Conservation (phyloP, 2,113 vertebrate genomes). For the Larimichthys crocea region DNA sequence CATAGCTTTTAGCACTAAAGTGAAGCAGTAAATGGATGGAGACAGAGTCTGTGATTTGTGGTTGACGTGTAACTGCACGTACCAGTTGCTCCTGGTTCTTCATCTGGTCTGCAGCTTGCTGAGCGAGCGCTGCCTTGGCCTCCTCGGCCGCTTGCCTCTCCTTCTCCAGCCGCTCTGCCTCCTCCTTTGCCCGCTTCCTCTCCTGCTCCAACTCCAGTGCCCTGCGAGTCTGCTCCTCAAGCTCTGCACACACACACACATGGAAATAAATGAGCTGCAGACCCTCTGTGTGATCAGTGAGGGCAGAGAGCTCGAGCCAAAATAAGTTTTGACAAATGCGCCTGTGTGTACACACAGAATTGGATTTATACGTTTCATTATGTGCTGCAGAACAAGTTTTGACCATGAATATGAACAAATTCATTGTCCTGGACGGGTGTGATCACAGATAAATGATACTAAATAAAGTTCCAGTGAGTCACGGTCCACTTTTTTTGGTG, state of each 20-base stretch:
- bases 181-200: slow-evolving; percentile 92
- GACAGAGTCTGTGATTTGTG: not conserved
- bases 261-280: no score
- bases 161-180: slow-evolving; percentile 92
- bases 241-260: slow-evolving; percentile 79
- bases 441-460: not conserved
- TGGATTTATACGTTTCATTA: not conserved
- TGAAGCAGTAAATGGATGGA: not conserved
- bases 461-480: no score
- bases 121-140: slow-evolving; percentile 91
- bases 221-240: slow-evolving; percentile 94
- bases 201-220: slow-evolving; percentile 96
- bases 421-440: not conserved
- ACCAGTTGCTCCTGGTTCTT: slow-evolving; percentile 98
- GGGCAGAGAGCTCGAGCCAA: not conserved
- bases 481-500: no score
- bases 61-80: not conserved
- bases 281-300: not conserved
- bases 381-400: not conserved
- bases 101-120: slow-evolving; percentile 97
- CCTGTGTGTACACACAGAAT: not conserved
- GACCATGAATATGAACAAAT: not conserved
- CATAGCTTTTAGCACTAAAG: not conserved
- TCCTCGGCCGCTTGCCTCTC: slow-evolving; percentile 92
- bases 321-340: no score